These are phyloP conservation scores for Rachycentron canadum DNA, from an alignment of 2,797 vertebrate species.

Conservation along the genomic window DNA sequence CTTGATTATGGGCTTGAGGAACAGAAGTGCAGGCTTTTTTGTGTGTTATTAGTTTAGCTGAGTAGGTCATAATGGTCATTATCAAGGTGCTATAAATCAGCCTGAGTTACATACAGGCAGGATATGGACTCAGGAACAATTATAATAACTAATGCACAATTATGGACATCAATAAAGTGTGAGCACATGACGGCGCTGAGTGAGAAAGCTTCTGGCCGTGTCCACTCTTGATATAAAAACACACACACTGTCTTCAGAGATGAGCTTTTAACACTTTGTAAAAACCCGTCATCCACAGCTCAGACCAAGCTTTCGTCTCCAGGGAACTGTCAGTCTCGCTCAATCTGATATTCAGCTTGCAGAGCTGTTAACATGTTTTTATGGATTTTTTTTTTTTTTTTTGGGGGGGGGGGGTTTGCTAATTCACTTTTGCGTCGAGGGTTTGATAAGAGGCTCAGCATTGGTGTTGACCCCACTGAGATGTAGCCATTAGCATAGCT, in stretches of 20 bases:
- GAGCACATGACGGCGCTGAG: conserved; percentile 6
- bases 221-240: conserved; percentile 15
- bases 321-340: no score
- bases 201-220: not conserved
- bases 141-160: conserved; percentile 38
- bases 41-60: conserved; percentile 39
- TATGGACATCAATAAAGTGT: conserved; percentile 14
- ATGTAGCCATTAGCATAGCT: not conserved
- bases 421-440: not conserved
- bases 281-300: conserved; percentile 29
- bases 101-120: conserved; percentile 4
- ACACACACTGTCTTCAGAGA: conserved; percentile 21
- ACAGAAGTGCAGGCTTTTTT: conserved; percentile 29
- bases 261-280: conserved; percentile 34
- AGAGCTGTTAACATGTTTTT: not conserved
- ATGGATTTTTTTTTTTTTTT: not conserved
- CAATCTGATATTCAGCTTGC: not conserved
- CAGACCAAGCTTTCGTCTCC: conserved; percentile 7
- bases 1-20: conserved; percentile 38
- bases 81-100: conserved; percentile 40
- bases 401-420: no score
- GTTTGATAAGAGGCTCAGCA: not conserved
- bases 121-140: conserved; percentile 20
- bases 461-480: not conserved
- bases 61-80: conserved; percentile 37